Evolutionary conservation across 2,113 vertebrate species (phyloP).

Genomic region (Forbesichthys papilliferus): DNA sequence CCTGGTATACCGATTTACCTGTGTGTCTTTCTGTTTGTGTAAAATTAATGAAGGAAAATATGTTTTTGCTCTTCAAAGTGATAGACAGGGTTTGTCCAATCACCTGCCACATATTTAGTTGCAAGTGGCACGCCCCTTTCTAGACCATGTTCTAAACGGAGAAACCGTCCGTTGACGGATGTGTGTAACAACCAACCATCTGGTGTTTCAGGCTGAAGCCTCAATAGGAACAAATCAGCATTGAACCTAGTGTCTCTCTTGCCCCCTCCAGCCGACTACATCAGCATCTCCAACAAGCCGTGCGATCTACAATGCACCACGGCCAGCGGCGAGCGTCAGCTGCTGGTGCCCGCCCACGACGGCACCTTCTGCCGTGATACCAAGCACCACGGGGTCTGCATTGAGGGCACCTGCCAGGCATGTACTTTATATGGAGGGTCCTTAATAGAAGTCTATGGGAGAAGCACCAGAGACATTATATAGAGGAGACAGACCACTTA

Average conservation of each 20-base stretch:
- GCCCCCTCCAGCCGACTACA: conserved; percentile 82
- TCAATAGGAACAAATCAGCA: background rate
- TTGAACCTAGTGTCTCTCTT: background rate
- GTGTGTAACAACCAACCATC: no score
- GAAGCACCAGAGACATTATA: no score
- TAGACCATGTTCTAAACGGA: no score
- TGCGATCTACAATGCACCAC: conserved; percentile 91
- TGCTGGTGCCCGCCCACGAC: conserved; percentile 85
- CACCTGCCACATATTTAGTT: no score
- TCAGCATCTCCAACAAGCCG: conserved; percentile 90
- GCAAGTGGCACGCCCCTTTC: no score
- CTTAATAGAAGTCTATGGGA: no score
- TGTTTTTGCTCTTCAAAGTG: no score
- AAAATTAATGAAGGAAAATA: no score
- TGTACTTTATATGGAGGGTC: background rate
- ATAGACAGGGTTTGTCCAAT: no score
- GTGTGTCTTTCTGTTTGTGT: no score
- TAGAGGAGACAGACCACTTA: no score
- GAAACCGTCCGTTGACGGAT: no score
- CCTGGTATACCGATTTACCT: conserved; percentile 73
- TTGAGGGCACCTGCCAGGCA: conserved; percentile 88
- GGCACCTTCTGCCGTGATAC: conserved; percentile 86
- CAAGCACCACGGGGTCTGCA: conserved; percentile 85
- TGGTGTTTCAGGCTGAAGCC: background rate
- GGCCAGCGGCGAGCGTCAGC: conserved; percentile 82